A percentile compares a stretch with the other conserved stretches of the same genome.
phyloP scores from a whole-genome alignment of 2,797 vertebrate genomes.

The Leucoraja ocellata region DNA sequence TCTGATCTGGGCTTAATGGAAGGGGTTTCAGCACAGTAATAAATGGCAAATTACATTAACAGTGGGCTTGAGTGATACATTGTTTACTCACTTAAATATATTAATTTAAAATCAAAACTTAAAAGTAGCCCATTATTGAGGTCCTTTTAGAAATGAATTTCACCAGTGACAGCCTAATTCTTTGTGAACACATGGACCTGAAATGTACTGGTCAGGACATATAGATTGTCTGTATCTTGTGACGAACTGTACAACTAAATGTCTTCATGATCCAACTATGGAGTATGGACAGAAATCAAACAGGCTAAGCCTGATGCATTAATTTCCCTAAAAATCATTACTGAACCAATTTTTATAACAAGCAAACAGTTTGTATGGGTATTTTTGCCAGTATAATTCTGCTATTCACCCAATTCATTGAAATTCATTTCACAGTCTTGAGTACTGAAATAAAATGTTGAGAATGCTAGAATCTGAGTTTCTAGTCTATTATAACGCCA shows the following conservation, averaged over 20 bases:
- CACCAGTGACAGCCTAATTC: not conserved
- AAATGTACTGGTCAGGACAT: not conserved
- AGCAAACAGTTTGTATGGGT: not conserved
- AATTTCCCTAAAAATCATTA: not conserved
- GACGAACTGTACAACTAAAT: not conserved
- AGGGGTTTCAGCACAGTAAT: not conserved
- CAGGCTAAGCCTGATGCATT: not conserved
- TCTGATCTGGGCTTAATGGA: not conserved
- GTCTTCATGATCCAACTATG: not conserved
- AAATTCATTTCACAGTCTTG: not conserved
- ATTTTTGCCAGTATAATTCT: not conserved
- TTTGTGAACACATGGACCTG: not conserved
- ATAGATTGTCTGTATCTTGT: not conserved
- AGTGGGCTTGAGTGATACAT: not conserved
- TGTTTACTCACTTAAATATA: not conserved
- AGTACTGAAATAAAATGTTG: not conserved
- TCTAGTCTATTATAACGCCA: not conserved
- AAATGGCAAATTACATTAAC: not conserved
- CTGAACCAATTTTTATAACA: not conserved
- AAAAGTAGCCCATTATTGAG: not conserved
- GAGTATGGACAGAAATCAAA: not conserved
- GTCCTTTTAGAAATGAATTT: not conserved
- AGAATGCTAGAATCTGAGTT: not conserved
- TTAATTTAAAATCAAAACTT: not conserved
- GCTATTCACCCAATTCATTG: not conserved